phyloP scores from a whole-genome alignment of 1,140 invertebrate species.

The Probaryconus sp. region DNA sequence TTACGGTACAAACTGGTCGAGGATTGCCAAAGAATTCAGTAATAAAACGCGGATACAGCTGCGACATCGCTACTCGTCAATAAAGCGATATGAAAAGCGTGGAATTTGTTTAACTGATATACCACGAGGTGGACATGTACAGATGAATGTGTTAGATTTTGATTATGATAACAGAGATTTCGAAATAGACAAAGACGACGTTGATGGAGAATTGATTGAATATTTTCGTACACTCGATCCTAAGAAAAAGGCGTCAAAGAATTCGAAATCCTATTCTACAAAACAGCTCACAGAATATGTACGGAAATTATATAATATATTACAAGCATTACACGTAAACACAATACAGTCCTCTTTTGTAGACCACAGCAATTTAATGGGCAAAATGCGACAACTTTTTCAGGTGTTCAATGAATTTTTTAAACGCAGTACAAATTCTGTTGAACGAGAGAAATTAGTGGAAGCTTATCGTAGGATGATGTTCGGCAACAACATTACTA shows the following conservation, averaged over 20 bases:
- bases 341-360: constrained; percentile 50
- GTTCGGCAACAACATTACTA: constrained; percentile 55
- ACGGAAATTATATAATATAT: constrained; percentile 58
- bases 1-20: constrained; percentile 74
- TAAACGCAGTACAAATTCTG: not conserved
- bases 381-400: constrained; percentile 65
- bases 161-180: constrained; percentile 1
- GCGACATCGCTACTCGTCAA: constrained; percentile 74
- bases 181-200: constrained; percentile 32
- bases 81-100: constrained; percentile 64
- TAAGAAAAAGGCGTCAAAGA: constrained; percentile 19
- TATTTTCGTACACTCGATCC: constrained; percentile 43
- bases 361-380: constrained; percentile 37
- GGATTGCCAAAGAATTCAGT: constrained; percentile 71
- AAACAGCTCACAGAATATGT: constrained; percentile 29
- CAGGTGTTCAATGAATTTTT: constrained; percentile 51
- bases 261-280: constrained; percentile 10
- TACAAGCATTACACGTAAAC: constrained; percentile 62
- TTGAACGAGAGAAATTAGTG: constrained; percentile 18
- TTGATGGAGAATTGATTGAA: constrained; percentile 57
- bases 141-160: not conserved
- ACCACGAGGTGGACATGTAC: constrained; percentile 24
- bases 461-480: constrained; percentile 60
- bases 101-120: constrained; percentile 56
- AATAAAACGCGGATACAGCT: constrained; percentile 77